Base-by-base conservation (phyloP, 2,113 vertebrate genomes). In the Cromileptes altivelis region DNA sequence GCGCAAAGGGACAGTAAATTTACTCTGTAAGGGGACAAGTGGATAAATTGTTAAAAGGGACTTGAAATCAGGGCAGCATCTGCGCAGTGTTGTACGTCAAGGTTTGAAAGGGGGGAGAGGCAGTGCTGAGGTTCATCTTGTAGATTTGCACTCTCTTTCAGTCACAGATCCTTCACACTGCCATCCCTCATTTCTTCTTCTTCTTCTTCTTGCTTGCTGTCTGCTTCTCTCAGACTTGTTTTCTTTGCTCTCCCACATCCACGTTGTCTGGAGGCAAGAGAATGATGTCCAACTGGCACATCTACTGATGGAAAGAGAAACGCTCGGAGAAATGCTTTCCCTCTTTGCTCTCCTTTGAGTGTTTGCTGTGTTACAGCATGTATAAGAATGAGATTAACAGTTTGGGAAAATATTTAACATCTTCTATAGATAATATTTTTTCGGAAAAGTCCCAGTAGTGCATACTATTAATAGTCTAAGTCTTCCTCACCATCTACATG, bases 1-100 rank as follows among this genome's bases (percentile, higher is more conserved):
- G 75, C 7, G 60, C 84, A 78, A 63, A 78, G 74, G 72, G 84
- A 87, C 82, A 75, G 72, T 86, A 76, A 45, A 89, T 91, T 88
- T 80, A 71, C 79, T 87, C 82, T 81, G 85, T 47, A 49, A 61
- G 67, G 42, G 40, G 49, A 68, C 55, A 75, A 78, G 75, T 68
- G 42, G 70, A 67, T 70, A 64, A 77, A 85, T 79, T 79, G 56
- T 30, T 52, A 50, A 69, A 81, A 60, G 62, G 17, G 80, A 80
- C 70, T 70, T 81, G 58, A 82, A 87, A 81, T 73, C 76, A 72
- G 69, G 69, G 70, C 61, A 78, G 77, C 53, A 75, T 70, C 19
- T 75, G 85, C 67, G 63, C 18, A 65, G 18, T 78, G 21, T 81
- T 56, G 49, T 27, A 70, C 62, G 61, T 65, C n/a, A 55, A 45